Evolutionary conservation across 2,113 vertebrate genomes (phyloP).

Genomic region (Urocitellus parryii): DNA sequence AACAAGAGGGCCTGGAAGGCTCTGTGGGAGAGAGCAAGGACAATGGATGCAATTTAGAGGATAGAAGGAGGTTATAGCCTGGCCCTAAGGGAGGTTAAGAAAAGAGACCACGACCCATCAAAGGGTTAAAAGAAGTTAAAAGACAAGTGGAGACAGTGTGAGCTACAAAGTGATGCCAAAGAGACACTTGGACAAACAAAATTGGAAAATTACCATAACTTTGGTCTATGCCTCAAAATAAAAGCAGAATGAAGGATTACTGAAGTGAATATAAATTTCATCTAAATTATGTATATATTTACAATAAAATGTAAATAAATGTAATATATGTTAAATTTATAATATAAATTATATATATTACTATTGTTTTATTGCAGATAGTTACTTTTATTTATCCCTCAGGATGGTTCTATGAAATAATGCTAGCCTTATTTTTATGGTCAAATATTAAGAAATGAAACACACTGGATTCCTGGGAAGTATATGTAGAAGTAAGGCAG

Average conservation of each 20-base stretch:
- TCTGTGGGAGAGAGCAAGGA: neutral
- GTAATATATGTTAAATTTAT: neutral
- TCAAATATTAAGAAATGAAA: neutral
- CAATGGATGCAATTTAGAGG: neutral
- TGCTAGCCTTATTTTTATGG: neutral
- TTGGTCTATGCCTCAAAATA: constrained; percentile 27
- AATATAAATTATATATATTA: neutral
- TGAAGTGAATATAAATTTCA: neutral
- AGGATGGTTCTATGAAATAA: neutral
- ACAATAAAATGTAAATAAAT: neutral
- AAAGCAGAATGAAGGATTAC: neutral
- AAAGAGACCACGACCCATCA: neutral
- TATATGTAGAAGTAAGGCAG: neutral
- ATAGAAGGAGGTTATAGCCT: neutral
- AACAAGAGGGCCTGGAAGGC: neutral
- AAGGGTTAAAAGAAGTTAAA: neutral
- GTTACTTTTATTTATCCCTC: constrained; percentile 13
- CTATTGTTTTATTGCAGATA: neutral
- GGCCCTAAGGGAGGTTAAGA: neutral
- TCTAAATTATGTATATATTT: neutral
- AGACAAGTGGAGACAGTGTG: neutral
- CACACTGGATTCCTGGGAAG: neutral
- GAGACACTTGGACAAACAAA: neutral
- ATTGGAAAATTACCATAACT: neutral
- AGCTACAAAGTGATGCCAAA: neutral